Evolutionary conservation across 1,140 invertebrate species (phyloP), one percentile per base, ranked within the genome.

Genomic region (Samia ricini): DNA sequence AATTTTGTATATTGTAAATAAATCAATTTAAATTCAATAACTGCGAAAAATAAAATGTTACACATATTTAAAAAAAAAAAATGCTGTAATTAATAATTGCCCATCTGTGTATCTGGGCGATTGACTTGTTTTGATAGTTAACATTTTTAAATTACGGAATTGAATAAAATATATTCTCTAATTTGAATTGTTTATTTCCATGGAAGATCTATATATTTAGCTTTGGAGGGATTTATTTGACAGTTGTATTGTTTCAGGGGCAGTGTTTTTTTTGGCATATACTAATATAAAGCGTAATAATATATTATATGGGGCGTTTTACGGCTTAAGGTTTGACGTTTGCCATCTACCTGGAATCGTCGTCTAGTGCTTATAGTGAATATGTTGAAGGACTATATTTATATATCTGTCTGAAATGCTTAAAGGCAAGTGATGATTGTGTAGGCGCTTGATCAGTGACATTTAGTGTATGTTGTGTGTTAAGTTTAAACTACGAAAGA

Each of bases 391-490:
- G 52, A 66, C n/a, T n/a, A n/a, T n/a, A n/a, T n/a, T n/a, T n/a
- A n/a, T n/a, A 63, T 51, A 23, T 68, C 62, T 64, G 60, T 69
- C 60, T 61, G 55, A 59, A 61, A 61, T 65, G 67, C 63, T 69
- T 63, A 22, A 50, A n/a, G 48, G 61, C 68, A 68, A 56, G 64
- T 66, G 66, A 64, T 50, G 66, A 60, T 68, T 68, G 64, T 69
- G 66, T n/a, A n/a, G n/a, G n/a, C n/a, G 75, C 77, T 80, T 78
- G 69, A 69, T 74, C 72, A 8, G 66, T 76, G 66, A 72, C 48
- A 69, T 74, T n/a, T 74, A 78, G 74, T 81, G 83, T 85, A 77
- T 74, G 80, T 81, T 85, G 72, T 77, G 74, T 42, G 33, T 42
- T 42, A 42, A 42, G 33, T 42, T 42, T 42, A 42, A 79, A 77